Base-by-base conservation (phyloP, 2,888 invertebrate species). In the Hydriomena furcata region DNA sequence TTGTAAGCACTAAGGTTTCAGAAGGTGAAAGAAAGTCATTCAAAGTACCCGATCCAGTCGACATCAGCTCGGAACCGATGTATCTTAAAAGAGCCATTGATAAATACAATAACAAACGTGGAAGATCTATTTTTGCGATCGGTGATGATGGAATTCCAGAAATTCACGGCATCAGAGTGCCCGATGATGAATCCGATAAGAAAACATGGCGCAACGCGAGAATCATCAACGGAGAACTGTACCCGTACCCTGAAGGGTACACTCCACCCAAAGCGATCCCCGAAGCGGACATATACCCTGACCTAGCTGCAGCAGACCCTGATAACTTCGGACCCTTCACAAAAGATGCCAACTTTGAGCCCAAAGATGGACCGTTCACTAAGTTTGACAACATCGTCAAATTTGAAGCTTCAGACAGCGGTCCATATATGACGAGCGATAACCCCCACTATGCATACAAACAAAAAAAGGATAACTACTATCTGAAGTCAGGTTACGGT, bases 181-280 rank as follows among this genome's bases (percentile, higher is more conserved):
- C 97, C 0, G 97, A 97, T 69, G 95, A 96, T 61, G 95, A 95
- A 46, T 94, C 94, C 37, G 96, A 96, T 68, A 94, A 94, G 59
- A 95, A 95, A 73, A 94, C 94, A 0, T 97, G 97, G 97, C 91
- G 97, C 44, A 97, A 97, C 79, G 97, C 97, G 0, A 91, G 97
- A 57, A 96, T 97, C 7, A 95, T 97, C 34, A 96, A 97, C 69
- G 95, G 96, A 44, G 94, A 95, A 75, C 81, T 97, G 38, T 91
- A 95, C 34, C 95, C 95, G 10, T 95, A 95, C 64, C 94, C 94
- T 36, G 92, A 93, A 66, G 94, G 93, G 4, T 93, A 94, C 60
- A 91, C 92, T 53, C 93, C 94, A 37, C 92, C 93, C 1, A 92
- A 92, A 57, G 93, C 92, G 35, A 88, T 93, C 11, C 89, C 93